A percentile compares a stretch with the other conserved stretches of the same genome.
Conservation (phyloP, 2,113 vertebrate genomes). For the Nicator chloris region DNA sequence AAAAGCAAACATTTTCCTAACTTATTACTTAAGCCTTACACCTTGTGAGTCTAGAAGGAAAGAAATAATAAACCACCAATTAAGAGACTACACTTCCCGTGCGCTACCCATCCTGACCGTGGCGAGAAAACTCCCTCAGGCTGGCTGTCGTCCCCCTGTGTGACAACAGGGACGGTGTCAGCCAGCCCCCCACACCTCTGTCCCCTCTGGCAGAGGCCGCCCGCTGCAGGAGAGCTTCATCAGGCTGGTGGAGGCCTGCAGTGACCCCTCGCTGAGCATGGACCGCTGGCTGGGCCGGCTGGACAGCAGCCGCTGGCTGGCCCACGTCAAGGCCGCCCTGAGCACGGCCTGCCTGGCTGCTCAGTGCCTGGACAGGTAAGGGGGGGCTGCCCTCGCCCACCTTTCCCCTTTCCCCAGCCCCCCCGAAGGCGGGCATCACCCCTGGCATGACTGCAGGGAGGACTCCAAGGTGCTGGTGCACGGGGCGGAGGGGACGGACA, state of each 20-base stretch:
- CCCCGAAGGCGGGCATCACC: accelerated
- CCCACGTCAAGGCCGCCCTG: slow-evolving; percentile 80
- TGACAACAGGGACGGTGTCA: too few relatives aligned
- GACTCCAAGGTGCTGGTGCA: slow-evolving; percentile 80
- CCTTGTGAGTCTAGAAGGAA: too few relatives aligned
- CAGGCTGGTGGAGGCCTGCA: slow-evolving; percentile 79
- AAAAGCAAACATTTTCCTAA: too few relatives aligned
- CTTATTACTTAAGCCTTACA: too few relatives aligned
- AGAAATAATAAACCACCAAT: too few relatives aligned
- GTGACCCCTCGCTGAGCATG: slow-evolving; percentile 69
- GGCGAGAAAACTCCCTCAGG: too few relatives aligned
- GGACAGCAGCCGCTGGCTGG: slow-evolving; percentile 84
- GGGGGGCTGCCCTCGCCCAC: neutral
- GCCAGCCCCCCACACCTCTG: too few relatives aligned
- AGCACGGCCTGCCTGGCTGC: slow-evolving; percentile 80
- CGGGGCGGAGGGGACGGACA: slow-evolving; percentile 81
- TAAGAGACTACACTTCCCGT: too few relatives aligned
- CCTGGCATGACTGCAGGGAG: slow-evolving; percentile 53
- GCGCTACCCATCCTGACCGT: too few relatives aligned
- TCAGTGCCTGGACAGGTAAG: slow-evolving; percentile 84
- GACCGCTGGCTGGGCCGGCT: slow-evolving; percentile 84
- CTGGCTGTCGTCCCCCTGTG: too few relatives aligned
- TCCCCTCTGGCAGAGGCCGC: slow-evolving; percentile 65
- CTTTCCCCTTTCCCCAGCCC: accelerated
- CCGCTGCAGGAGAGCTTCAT: slow-evolving; percentile 81